Evolutionary conservation across 2,113 vertebrate species (phyloP).

Genomic region (Phrynosoma platyrhinos): DNA sequence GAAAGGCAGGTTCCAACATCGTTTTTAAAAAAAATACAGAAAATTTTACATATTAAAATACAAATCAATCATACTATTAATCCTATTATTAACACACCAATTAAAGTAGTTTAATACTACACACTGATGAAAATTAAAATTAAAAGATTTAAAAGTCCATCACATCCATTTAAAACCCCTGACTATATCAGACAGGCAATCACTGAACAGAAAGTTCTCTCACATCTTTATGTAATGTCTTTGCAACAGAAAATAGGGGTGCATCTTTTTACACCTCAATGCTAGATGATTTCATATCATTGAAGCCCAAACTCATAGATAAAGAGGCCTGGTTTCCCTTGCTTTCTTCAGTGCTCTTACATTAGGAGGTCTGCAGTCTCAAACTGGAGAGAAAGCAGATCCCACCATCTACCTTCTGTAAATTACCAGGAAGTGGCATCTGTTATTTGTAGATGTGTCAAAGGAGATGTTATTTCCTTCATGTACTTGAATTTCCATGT

Average conservation of each 20-base stretch:
- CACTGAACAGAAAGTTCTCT: too few species aligned
- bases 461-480: neutral
- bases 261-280: neutral
- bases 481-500: neutral
- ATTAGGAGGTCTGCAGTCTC: neutral
- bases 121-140: too few species aligned
- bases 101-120: too few species aligned
- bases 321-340: neutral
- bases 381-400: neutral
- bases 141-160: too few species aligned
- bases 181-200: too few species aligned
- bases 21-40: too few species aligned
- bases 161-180: too few species aligned
- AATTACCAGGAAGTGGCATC: constrained; percentile 6
- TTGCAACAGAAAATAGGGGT: neutral
- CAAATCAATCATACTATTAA: too few species aligned
- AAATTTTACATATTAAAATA: too few species aligned
- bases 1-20: too few species aligned
- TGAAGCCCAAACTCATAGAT: neutral
- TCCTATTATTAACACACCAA: too few species aligned
- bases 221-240: too few species aligned
- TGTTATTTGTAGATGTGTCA: neutral
- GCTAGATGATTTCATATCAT: neutral
- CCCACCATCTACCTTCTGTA: neutral
- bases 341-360: neutral